phyloP scores from a whole-genome alignment of 1,140 invertebrate species.

The Macrotrachela quadricornifera region DNA sequence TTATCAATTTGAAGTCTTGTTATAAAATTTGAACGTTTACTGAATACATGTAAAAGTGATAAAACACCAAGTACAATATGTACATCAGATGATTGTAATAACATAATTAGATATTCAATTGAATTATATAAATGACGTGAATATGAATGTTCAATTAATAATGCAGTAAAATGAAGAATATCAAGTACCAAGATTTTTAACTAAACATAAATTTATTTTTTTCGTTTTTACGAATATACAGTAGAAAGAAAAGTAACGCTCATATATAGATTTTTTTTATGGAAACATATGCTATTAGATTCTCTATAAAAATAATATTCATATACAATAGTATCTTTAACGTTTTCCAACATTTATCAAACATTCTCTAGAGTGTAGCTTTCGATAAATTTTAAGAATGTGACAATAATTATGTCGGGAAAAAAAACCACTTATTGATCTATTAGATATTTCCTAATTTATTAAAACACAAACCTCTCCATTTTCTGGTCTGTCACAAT shows the following conservation, averaged over 20 bases:
- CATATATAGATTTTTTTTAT: no score
- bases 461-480: slow-evolving; percentile 33
- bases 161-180: slow-evolving; percentile 58
- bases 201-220: no score
- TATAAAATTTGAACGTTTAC: slow-evolving; percentile 71
- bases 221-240: no score
- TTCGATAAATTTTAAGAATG: no score
- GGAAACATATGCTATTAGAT: slow-evolving; percentile 71
- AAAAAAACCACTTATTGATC: no score
- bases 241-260: no score
- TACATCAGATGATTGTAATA: slow-evolving; percentile 62
- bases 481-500: slow-evolving; percentile 49
- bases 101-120: slow-evolving; percentile 61
- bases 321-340: slow-evolving; percentile 51
- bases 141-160: slow-evolving; percentile 71
- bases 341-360: no score
- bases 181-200: slow-evolving; percentile 51
- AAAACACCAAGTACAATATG: slow-evolving; percentile 62
- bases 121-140: slow-evolving; percentile 71
- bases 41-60: slow-evolving; percentile 71
- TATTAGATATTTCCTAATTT: background rate
- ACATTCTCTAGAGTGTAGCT: no score
- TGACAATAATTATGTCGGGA: no score
- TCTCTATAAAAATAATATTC: slow-evolving; percentile 58
- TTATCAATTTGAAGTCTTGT: slow-evolving; percentile 51